Evolutionary conservation across 2,113 vertebrate species (phyloP), one percentile per base, ranked within the genome.

Genomic region (Pterocles orientalis): DNA sequence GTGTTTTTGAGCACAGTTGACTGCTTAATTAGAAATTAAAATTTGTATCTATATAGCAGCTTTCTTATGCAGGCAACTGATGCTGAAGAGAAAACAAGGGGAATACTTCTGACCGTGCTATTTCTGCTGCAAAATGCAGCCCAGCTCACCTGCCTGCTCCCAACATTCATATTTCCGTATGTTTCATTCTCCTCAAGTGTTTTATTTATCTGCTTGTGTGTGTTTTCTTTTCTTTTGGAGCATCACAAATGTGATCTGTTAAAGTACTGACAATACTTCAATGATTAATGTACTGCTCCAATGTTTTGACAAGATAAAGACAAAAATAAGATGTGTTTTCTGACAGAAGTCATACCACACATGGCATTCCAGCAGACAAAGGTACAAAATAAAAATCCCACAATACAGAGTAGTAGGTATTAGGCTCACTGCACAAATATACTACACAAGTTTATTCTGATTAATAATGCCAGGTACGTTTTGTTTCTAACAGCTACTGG

Each of bases 301-400:
- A 41, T 95, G 90, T 96, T 96, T 96, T 96, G 96, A 96, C 80
- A 96, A 96, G 86, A 73, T 72, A 95, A 95, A 96, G 96, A 93
- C 84, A 96, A 96, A 97, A 97, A 79, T 92, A 86, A 95, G 96
- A 92, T 45, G 31, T 95, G 73, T 97, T 97, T 97, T 75, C 53
- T 96, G 94, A 97, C 95, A 96, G 88, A 97, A 98, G 94, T 71
- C 88, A 95, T 93, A 96, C 54, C 66, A 95, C 94, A 81, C 14
- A 43, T 85, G 94, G 90, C 93, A 97, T 93, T 94, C 94, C 83
- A 96, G 85, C 92, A 96, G 91, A 90, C 2, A 20, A 94, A 95
- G 50, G 56, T 68, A 82, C 26, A 84, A 86, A 94, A 95, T 36
- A 93, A 84, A 79, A 64, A 84, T 91, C 31, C 57, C 57, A 69